Percentiles rank a stretch among this genome's conserved stretches.
phyloP scores from a whole-genome alignment of 2,113 vertebrate genomes.

The Ptyas mucosa region DNA sequence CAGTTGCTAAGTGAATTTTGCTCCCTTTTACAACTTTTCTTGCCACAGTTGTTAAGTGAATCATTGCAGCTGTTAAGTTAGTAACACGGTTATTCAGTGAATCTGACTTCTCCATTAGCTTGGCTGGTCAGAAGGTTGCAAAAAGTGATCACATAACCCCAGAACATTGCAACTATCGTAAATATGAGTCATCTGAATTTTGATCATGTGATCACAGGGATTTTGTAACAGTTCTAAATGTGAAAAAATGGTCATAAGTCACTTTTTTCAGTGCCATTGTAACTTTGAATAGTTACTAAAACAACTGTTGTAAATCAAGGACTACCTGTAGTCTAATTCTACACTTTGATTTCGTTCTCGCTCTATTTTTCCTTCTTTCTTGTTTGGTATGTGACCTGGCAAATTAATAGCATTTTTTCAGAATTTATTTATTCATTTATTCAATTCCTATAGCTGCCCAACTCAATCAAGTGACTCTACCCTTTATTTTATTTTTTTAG shows the following conservation, averaged over 20 bases:
- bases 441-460: not conserved
- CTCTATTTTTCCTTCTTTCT: not conserved
- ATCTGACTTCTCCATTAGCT: not conserved
- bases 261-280: not conserved
- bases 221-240: not conserved
- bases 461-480: not conserved
- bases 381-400: not conserved
- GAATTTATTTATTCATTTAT: not conserved
- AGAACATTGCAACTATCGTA: not conserved
- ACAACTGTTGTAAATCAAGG: not conserved
- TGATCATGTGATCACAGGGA: not conserved
- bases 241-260: not conserved
- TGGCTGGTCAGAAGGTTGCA: not conserved
- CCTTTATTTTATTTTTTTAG: not conserved
- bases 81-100: not conserved
- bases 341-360: not conserved
- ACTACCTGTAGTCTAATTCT: not conserved
- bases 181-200: not conserved
- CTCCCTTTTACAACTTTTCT: not conserved
- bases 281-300: not conserved
- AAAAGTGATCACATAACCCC: not conserved
- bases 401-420: constrained; percentile 13
- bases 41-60: not conserved
- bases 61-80: not conserved
- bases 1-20: not conserved